Conservation (phyloP, 2,888 invertebrate species). For the Apamea sordens region DNA sequence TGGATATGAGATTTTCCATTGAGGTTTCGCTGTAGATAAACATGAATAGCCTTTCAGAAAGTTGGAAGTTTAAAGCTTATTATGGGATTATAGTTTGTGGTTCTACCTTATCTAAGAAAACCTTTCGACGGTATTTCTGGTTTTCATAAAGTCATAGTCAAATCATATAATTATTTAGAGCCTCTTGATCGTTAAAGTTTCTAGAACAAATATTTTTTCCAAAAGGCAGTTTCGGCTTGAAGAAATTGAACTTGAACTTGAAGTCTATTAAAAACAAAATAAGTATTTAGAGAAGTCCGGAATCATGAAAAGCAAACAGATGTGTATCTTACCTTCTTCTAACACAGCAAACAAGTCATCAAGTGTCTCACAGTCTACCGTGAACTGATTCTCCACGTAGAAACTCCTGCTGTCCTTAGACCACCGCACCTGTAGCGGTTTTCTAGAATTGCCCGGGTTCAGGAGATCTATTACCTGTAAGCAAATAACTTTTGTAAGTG, state of each 20-base stretch:
- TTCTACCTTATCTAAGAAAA: background rate
- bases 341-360: slow-evolving; percentile 98
- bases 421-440: slow-evolving; percentile 97
- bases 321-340: slow-evolving; percentile 94
- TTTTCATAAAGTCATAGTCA: no score
- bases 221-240: no score
- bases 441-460: slow-evolving; percentile 95
- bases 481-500: background rate
- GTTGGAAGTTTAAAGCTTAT: background rate
- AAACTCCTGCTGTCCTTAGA: slow-evolving; percentile 97
- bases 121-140: no score
- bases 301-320: background rate
- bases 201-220: no score
- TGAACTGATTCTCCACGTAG: slow-evolving; percentile 98
- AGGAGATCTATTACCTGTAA: slow-evolving; percentile 97
- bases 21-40: background rate
- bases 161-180: no score
- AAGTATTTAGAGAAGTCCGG: background rate
- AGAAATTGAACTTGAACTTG: no score
- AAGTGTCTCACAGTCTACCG: slow-evolving; percentile 97
- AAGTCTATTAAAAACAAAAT: no score
- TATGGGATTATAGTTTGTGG: background rate
- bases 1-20: background rate
- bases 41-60: background rate
- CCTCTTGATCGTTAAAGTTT: no score